phyloP scores from a whole-genome alignment of 2,113 vertebrate species.

The Trogon surrucura region DNA sequence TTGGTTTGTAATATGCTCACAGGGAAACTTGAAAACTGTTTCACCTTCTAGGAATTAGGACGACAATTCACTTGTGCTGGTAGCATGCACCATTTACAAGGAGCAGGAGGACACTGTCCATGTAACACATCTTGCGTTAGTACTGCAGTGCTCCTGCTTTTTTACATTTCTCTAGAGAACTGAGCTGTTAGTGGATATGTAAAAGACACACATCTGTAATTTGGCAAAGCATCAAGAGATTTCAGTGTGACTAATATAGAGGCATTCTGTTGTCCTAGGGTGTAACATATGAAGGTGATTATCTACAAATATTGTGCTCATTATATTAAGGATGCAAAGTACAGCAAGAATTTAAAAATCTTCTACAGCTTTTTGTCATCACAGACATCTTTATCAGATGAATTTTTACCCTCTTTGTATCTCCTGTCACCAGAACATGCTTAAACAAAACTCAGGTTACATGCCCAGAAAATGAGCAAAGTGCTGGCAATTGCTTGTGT shows the following conservation, averaged over 20 bases:
- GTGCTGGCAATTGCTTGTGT: rapidly evolving
- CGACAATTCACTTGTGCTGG: background rate
- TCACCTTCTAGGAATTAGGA: background rate
- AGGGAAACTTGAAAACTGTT: background rate
- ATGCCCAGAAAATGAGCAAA: background rate
- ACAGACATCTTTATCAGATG: background rate
- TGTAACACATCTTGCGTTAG: background rate
- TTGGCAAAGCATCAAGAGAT: background rate
- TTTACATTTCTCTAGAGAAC: background rate
- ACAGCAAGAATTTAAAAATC: background rate
- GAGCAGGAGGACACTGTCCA: background rate
- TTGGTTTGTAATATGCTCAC: background rate
- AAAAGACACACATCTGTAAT: background rate
- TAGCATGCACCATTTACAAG: background rate
- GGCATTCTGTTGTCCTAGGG: background rate
- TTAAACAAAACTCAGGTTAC: background rate
- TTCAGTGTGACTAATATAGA: background rate
- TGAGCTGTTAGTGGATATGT: background rate
- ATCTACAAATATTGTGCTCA: background rate
- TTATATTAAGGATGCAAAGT: background rate
- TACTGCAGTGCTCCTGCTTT: background rate
- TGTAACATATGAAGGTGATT: background rate
- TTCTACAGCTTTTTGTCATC: background rate
- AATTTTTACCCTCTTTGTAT: background rate
- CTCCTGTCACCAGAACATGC: background rate